These are phyloP conservation scores for Macquaria australasica DNA, from an alignment of 2,113 vertebrate genomes.

Conservation along the genomic window DNA sequence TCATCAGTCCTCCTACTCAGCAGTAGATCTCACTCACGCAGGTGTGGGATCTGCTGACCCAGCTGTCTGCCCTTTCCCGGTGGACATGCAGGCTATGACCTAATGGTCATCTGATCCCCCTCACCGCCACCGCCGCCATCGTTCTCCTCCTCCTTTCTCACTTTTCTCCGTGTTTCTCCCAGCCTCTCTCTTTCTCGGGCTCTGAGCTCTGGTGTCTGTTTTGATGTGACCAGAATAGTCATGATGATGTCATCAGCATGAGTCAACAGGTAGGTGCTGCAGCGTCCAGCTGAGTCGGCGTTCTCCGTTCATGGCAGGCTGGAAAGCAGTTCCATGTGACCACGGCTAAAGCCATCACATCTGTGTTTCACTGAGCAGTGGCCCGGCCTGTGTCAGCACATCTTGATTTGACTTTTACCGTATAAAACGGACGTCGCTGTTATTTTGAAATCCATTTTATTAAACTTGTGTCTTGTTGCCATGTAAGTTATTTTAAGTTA, in stretches of 20 bases:
- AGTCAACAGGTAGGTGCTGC: constrained; percentile 77
- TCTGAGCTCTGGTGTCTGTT: constrained; percentile 26
- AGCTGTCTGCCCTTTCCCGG: constrained; percentile 54
- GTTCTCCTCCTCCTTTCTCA: constrained; percentile 23
- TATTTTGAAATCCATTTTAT: constrained; percentile 28
- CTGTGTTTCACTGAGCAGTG: constrained; percentile 44
- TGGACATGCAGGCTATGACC: constrained; percentile 68
- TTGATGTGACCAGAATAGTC: constrained; percentile 68
- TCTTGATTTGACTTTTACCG: constrained; percentile 30
- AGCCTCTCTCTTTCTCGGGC: neutral
- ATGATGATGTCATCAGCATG: constrained; percentile 75
- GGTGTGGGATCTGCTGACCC: constrained; percentile 79
- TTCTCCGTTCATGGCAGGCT: constrained; percentile 43
- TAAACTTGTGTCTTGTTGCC: neutral
- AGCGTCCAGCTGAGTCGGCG: constrained; percentile 69
- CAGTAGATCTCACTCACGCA: constrained; percentile 66
- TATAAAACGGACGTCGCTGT: constrained; percentile 12
- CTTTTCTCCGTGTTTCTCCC: constrained; percentile 33
- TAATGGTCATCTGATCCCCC: constrained; percentile 73
- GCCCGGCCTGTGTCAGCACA: constrained; percentile 38
- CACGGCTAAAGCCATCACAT: constrained; percentile 56
- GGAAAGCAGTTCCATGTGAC: constrained; percentile 59
- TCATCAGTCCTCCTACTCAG: constrained; percentile 70
- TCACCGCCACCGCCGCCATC: constrained; percentile 22
- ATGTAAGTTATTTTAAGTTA: neutral